These are phyloP conservation scores for Coboldia fuscipes DNA, from an alignment of 1,140 invertebrate genomes.

Conservation along the genomic window DNA sequence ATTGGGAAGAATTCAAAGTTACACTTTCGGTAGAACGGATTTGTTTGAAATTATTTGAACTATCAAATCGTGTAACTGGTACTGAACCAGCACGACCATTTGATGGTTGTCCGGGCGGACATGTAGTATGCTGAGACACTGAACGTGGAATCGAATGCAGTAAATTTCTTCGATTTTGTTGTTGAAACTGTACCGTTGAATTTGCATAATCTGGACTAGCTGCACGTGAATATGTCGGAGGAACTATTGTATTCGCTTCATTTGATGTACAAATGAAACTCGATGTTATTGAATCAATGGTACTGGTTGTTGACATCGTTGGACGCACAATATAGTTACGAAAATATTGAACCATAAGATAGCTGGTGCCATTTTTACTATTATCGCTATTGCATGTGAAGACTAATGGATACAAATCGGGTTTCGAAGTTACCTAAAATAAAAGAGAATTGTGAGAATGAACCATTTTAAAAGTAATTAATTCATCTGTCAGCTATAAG, in stretches of 20 bases:
- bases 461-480: slow-evolving; percentile 1
- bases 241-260: slow-evolving; percentile 57
- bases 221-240: slow-evolving; percentile 58
- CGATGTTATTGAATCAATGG: slow-evolving; percentile 58
- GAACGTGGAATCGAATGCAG: slow-evolving; percentile 18
- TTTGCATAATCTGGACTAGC: slow-evolving; percentile 42
- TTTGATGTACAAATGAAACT: slow-evolving; percentile 64
- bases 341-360: slow-evolving; percentile 64
- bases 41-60: too few species aligned
- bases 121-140: slow-evolving; percentile 19
- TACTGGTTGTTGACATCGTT: slow-evolving; percentile 57
- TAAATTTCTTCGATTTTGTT: neutral
- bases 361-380: slow-evolving; percentile 41
- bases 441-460: slow-evolving; percentile 2
- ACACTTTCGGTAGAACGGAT: too few species aligned
- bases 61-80: too few species aligned
- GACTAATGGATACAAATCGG: slow-evolving; percentile 60
- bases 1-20: too few species aligned
- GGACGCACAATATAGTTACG: slow-evolving; percentile 46
- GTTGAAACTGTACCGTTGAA: slow-evolving; percentile 17
- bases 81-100: too few species aligned
- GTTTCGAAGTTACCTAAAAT: slow-evolving; percentile 56
- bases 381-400: slow-evolving; percentile 41
- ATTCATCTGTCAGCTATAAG: neutral
- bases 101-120: slow-evolving; percentile 8